These are phyloP conservation scores for Coelopa frigida DNA, from an alignment of 1,140 invertebrate species.

Conservation along the genomic window DNA sequence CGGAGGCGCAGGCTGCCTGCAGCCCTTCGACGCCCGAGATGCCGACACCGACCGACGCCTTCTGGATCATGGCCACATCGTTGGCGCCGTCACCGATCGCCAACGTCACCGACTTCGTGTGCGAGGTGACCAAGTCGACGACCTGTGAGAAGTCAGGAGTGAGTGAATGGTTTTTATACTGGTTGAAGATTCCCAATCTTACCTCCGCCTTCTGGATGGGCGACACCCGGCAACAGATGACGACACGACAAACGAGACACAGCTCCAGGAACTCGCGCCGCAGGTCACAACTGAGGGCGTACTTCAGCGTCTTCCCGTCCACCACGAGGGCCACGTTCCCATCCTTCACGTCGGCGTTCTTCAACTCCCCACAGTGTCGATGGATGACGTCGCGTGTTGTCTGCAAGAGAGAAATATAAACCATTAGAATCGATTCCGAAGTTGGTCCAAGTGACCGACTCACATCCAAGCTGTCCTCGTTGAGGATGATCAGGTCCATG, in stretches of 20 bases:
- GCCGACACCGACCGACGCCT: slow-evolving; percentile 88
- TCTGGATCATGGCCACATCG: slow-evolving; percentile 99
- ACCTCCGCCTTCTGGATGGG: slow-evolving; percentile 93
- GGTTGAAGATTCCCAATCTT: background rate
- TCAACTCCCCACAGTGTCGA: slow-evolving; percentile 71
- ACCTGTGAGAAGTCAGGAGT: slow-evolving; percentile 53
- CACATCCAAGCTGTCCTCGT: slow-evolving; percentile 82
- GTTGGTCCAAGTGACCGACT: slow-evolving; percentile 12
- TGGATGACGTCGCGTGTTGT: slow-evolving; percentile 65
- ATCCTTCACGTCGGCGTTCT: slow-evolving; percentile 67
- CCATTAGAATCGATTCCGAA: background rate
- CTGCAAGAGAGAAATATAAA: slow-evolving; percentile 44
- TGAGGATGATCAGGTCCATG: slow-evolving; percentile 86
- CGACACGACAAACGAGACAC: slow-evolving; percentile 86
- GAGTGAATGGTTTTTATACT: background rate
- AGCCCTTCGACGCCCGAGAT: slow-evolving; percentile 98
- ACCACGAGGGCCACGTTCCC: slow-evolving; percentile 84
- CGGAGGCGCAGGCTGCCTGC: slow-evolving; percentile 96
- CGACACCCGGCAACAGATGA: slow-evolving; percentile 97
- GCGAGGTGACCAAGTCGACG: slow-evolving; percentile 86
- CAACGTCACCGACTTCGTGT: slow-evolving; percentile 82
- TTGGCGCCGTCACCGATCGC: slow-evolving; percentile 99
- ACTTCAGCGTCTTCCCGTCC: slow-evolving; percentile 91
- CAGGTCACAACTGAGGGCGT: slow-evolving; percentile 86
- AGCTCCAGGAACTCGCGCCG: slow-evolving; percentile 89